Base-by-base conservation (phyloP, 2,113 vertebrate genomes). In the Anguilla japonica region DNA sequence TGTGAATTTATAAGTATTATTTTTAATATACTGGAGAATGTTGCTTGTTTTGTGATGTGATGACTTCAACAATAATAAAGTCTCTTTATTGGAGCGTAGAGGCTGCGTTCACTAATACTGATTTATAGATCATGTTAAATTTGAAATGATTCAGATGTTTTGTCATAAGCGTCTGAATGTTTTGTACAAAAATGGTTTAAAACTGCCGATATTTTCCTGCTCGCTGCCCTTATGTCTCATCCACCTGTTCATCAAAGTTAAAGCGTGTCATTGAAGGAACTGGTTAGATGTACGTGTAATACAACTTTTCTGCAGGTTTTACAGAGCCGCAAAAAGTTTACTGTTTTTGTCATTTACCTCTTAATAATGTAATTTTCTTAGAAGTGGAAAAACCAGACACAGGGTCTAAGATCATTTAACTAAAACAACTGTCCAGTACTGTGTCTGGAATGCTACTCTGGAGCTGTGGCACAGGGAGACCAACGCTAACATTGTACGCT, bases 1-100 rank as follows among this genome's bases (percentile, higher is more conserved):
- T 22, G 29, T 29, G n/a, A 75, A 90, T 91, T 89, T 88, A 91
- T 88, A 5, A 5, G 0, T 90, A 85, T 92, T 88, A 88, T 79
- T 85, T 87, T 83, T 85, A 82, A 86, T 85, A 86, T 83, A 84
- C 71, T 81, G 41, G 60, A 89, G 86, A 89, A 84, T 60, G 79
- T 41, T 15, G 5, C 57, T 82, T 83, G 79, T 80, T 88, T 84
- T 87, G n/a, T 46, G 3, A 41, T 87, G 18, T 29, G 83, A 53
- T 71, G 22, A 18, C 41, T 50, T 29, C 34, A 41, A 81, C 26
- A 82, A 26, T 82, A 82, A 43, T 86, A 7, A 29, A 67, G 8
- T 67, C n/a, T 50, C 39, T 43, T 82, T 40, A 71, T 40, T 39
- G 53, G 50, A 40, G 39, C 39, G 46, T 79, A 16, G 29, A 57